These are phyloP conservation scores for Lichenostomus cassidix DNA, from an alignment of 2,113 vertebrate genomes.

Conservation along the genomic window DNA sequence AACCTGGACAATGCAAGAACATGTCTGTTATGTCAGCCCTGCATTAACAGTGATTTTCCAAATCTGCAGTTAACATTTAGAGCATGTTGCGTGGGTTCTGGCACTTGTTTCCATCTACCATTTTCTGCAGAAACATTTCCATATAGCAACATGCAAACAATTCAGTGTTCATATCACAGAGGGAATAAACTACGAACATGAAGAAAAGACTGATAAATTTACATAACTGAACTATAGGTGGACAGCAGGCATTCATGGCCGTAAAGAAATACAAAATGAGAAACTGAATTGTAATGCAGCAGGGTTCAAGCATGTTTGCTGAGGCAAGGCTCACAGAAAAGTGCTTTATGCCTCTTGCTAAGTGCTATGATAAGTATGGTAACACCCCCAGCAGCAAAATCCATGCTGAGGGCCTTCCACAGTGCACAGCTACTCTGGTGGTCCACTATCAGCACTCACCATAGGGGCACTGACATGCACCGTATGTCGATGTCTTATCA, in stretches of 20 bases:
- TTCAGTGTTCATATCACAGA: background rate
- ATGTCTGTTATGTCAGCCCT: background rate
- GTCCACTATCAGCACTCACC: fast-evolving
- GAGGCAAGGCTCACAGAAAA: background rate
- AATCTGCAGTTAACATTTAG: slow-evolving; percentile 19
- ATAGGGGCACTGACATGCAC: background rate
- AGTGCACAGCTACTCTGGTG: background rate
- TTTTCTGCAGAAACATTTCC: slow-evolving; percentile 1
- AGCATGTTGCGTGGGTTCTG: background rate
- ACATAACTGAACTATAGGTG: background rate
- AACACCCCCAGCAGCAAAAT: background rate
- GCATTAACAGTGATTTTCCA: background rate
- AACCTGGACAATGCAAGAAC: background rate
- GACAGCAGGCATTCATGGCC: background rate
- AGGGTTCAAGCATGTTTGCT: background rate
- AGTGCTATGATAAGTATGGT: background rate
- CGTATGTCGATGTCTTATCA: fast-evolving
- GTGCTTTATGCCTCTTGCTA: background rate
- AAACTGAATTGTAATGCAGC: background rate
- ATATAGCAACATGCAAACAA: background rate
- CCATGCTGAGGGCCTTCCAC: background rate
- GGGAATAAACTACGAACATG: background rate
- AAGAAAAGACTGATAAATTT: background rate
- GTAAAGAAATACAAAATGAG: background rate
- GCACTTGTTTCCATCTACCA: background rate